A percentile compares a stretch with the other conserved stretches of the same genome.
These are phyloP conservation scores for Eugnorisma glareosa DNA, from an alignment of 2,888 invertebrate genomes.

Conservation along the genomic window DNA sequence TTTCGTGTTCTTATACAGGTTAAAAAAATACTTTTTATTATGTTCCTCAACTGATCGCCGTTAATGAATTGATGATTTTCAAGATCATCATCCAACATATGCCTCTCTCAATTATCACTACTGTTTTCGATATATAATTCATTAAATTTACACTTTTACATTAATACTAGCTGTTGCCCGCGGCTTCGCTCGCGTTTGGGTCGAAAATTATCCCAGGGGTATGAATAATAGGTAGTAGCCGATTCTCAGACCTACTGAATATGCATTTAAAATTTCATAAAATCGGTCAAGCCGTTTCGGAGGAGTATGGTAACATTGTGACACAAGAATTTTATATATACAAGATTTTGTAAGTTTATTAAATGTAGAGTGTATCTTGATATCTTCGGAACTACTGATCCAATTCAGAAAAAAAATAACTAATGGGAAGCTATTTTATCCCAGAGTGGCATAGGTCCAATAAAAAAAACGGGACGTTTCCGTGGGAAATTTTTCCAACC, in stretches of 20 bases:
- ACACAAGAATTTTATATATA: too few relatives aligned
- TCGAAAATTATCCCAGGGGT: too few relatives aligned
- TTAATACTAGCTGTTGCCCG: too few relatives aligned
- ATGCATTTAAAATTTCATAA: too few relatives aligned
- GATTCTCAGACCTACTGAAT: too few relatives aligned
- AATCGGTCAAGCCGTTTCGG: too few relatives aligned
- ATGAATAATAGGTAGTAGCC: too few relatives aligned
- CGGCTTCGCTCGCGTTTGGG: too few relatives aligned
- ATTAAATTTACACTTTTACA: too few relatives aligned
- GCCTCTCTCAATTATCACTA: background rate
- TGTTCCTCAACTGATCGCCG: background rate
- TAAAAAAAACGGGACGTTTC: background rate
- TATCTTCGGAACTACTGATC: background rate
- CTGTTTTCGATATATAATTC: background rate
- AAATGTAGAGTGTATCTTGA: background rate
- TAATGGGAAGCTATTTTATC: background rate
- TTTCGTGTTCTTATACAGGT: background rate
- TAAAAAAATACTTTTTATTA: conserved; percentile 5
- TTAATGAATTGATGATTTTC: too few relatives aligned
- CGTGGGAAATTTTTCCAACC: background rate
- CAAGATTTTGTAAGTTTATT: too few relatives aligned
- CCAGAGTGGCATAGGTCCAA: background rate
- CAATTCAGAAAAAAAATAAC: background rate
- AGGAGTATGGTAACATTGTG: too few relatives aligned
- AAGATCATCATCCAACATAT: background rate